Evolutionary conservation across 2,888 invertebrate genomes (phyloP), one percentile per base, ranked within the genome.

Genomic region (Ferdinandea cuprea): DNA sequence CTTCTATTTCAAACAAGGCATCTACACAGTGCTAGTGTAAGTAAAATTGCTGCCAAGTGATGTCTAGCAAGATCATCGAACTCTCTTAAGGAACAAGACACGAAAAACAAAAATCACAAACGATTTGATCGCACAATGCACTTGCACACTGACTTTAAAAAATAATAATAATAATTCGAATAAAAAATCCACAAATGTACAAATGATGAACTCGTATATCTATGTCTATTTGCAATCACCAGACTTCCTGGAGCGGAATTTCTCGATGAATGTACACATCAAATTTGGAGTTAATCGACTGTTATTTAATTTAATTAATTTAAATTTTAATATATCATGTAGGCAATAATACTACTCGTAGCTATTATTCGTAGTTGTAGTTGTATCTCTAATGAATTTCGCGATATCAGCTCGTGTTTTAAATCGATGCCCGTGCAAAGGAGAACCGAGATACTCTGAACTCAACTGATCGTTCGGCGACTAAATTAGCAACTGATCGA

Each of bases 401-500:
- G 83, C 83, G 83, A 42, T 83, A 56, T 46, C 72, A 83, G 68
- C 28, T 68, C 48, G 59, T 32, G 32, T 11, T 50, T 58, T 30
- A 11, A 15, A 61, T 46, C 42, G 50, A 42, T 78, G 61, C 63
- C 72, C 77, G 72, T 56, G 48, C 66, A 56, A 54, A 66, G 81
- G 59, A 50, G 71, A 32, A 65, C 83, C 71, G 83, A 77, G 83
- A 35, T 58, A 77, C 50, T 66, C 50, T 44, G 46, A 48, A 83
- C 66, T 58, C 61, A 83, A 83, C 83, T 78, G 83, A 78, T 72
- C 83, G 50, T 66, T 77, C 65, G 78, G 78, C 83, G 77, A 83
- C 83, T 83, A 78, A 83, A 83, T 83, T 83, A 83, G 83, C 83
- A 78, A 83, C 83, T 83, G 83, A 83, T 83, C 72, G 54, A 83